Evolutionary conservation across 2,888 invertebrate genomes (phyloP).

Genomic region (Drosophila barbarae): DNA sequence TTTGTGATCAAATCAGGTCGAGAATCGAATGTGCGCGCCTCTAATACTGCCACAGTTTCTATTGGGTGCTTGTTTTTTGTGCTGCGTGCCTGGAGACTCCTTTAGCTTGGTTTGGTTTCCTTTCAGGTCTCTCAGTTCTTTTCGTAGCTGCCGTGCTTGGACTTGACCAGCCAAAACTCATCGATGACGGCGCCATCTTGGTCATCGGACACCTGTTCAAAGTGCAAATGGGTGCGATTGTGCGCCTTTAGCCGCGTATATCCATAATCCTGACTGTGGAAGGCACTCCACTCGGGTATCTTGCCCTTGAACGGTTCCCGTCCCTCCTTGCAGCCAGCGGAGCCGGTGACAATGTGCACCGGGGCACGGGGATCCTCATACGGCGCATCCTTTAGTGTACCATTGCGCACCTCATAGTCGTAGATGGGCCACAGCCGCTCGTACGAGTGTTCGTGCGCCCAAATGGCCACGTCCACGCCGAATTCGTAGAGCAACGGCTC

Average conservation of each 20-base stretch:
- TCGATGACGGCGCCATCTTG: conserved; percentile 85
- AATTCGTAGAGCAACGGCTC: conserved; percentile 92
- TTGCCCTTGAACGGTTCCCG: conserved; percentile 85
- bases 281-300: conserved; percentile 89
- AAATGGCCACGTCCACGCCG: conserved; percentile 95
- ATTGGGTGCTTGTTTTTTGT: conserved; percentile 7
- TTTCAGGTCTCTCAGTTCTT: conserved; percentile 12
- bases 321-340: conserved; percentile 93
- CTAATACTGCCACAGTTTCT: conserved; percentile 59
- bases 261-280: conserved; percentile 93
- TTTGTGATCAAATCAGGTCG: conserved; percentile 25
- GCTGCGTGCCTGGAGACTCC: conserved; percentile 23
- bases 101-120: conserved; percentile 22
- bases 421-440: conserved; percentile 98
- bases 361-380: conserved; percentile 87
- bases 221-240: conserved; percentile 91
- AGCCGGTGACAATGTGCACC: conserved; percentile 94
- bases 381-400: conserved; percentile 80
- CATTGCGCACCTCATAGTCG: conserved; percentile 87
- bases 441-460: conserved; percentile 99
- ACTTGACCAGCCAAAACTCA: conserved; percentile 84
- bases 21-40: conserved; percentile 51
- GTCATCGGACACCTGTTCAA: conserved; percentile 93
- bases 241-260: conserved; percentile 90
- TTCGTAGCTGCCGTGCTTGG: conserved; percentile 76